Percentiles rank a stretch among this genome's conserved stretches.
Evolutionary conservation across 1,140 invertebrate genomes (phyloP).

Genomic region (Caenorhabditis elegans): DNA sequence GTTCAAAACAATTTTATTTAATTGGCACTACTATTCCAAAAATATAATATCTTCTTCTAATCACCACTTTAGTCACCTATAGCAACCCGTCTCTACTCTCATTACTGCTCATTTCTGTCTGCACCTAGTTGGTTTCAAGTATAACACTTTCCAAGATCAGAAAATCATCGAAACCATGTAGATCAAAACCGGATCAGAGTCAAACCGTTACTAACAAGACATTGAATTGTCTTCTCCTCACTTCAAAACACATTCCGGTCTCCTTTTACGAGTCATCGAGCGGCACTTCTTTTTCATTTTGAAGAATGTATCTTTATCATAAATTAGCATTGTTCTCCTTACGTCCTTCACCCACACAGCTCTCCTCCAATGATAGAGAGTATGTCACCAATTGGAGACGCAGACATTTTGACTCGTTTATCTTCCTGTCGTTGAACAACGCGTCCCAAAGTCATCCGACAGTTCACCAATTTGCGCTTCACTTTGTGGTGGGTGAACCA

Average conservation of each 20-base stretch:
- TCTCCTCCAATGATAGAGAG: not conserved
- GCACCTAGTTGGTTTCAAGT: no score
- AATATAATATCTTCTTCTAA: no score
- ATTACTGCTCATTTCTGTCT: no score
- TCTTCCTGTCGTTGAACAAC: slow-evolving; percentile 25
- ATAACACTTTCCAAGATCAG: no score
- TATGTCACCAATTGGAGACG: not conserved
- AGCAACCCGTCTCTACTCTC: no score
- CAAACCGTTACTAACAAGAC: not conserved
- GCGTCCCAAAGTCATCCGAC: not conserved
- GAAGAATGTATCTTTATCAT: slow-evolving; percentile 25
- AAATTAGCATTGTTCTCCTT: slow-evolving; percentile 12
- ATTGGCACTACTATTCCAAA: no score
- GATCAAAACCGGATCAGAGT: not conserved
- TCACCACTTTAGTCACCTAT: no score
- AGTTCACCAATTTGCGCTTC: slow-evolving; percentile 11
- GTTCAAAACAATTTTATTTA: no score
- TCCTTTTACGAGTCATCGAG: not conserved
- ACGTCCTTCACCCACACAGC: not conserved
- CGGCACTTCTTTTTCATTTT: slow-evolving; percentile 9
- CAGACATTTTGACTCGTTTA: slow-evolving; percentile 10
- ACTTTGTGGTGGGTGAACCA: no score
- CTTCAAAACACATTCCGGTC: not conserved
- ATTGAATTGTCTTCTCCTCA: not conserved
- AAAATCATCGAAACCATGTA: no score